Evolutionary conservation across 2,888 invertebrate genomes (phyloP).

Genomic region (Napeogenes sylphis): DNA sequence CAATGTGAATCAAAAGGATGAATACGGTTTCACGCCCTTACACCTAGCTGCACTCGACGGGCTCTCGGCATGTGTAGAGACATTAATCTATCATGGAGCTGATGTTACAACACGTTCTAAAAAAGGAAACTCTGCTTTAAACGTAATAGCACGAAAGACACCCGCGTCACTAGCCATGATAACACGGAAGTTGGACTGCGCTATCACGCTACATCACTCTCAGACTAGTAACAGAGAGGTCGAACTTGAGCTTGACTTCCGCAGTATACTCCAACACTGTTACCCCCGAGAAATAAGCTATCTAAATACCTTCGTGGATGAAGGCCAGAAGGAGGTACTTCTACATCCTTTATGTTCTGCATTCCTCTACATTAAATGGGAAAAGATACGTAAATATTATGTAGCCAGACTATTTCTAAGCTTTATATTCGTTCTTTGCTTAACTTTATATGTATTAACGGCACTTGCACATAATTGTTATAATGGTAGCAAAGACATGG

Average conservation of each 20-base stretch:
- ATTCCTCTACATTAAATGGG: slow-evolving; percentile 92
- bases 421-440: slow-evolving; percentile 86
- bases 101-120: slow-evolving; percentile 93
- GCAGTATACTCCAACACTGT: slow-evolving; percentile 88
- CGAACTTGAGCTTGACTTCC: slow-evolving; percentile 88
- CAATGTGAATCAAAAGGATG: slow-evolving; percentile 89
- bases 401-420: slow-evolving; percentile 87
- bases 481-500: slow-evolving; percentile 87
- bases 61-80: slow-evolving; percentile 89
- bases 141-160: slow-evolving; percentile 90
- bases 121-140: slow-evolving; percentile 90
- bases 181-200: slow-evolving; percentile 87
- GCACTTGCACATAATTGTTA: slow-evolving; percentile 91
- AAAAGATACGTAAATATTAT: slow-evolving; percentile 92
- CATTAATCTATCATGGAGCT: slow-evolving; percentile 89
- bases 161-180: slow-evolving; percentile 91
- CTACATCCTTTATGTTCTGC: slow-evolving; percentile 92
- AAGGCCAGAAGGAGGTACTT: slow-evolving; percentile 91
- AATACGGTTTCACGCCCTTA: slow-evolving; percentile 90
- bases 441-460: slow-evolving; percentile 89
- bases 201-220: slow-evolving; percentile 86
- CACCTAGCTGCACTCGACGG: slow-evolving; percentile 92
- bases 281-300: slow-evolving; percentile 91
- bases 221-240: slow-evolving; percentile 89
- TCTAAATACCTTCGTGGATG: slow-evolving; percentile 90